These are phyloP conservation scores for Mormoops blainvillei DNA, from an alignment of 2,113 vertebrate genomes.

Conservation along the genomic window DNA sequence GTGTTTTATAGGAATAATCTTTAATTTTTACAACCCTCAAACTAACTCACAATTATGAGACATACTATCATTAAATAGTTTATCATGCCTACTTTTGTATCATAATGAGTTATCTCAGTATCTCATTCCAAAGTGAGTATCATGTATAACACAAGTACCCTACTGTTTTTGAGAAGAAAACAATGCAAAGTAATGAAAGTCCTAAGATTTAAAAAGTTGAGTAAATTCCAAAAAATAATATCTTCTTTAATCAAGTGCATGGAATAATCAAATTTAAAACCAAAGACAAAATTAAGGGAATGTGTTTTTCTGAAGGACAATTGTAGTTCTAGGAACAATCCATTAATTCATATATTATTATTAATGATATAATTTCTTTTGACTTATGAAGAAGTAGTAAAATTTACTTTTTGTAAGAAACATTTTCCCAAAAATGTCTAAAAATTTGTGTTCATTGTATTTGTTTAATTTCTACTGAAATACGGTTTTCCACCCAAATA, in stretches of 20 bases:
- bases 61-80: not conserved
- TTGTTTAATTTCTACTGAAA: not conserved
- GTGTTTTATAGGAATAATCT: not conserved
- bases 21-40: conserved; percentile 3
- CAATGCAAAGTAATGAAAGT: not conserved
- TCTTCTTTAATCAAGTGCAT: not conserved
- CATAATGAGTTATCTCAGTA: not conserved
- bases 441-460: not conserved
- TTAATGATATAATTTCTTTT: not conserved
- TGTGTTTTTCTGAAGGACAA: not conserved
- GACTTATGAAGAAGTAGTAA: not conserved
- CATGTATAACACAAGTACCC: not conserved
- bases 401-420: not conserved
- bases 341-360: not conserved
- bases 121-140: not conserved
- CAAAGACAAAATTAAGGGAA: not conserved
- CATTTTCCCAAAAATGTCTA: not conserved
- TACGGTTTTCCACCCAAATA: not conserved
- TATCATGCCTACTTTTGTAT: not conserved
- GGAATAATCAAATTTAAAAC: not conserved
- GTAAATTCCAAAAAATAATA: not conserved
- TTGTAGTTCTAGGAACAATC: not conserved
- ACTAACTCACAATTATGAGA: not conserved
- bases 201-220: not conserved
- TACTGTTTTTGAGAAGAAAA: not conserved